Base-by-base conservation (phyloP, 2,888 invertebrate species). In the Caenorhabditis sulstoni region DNA sequence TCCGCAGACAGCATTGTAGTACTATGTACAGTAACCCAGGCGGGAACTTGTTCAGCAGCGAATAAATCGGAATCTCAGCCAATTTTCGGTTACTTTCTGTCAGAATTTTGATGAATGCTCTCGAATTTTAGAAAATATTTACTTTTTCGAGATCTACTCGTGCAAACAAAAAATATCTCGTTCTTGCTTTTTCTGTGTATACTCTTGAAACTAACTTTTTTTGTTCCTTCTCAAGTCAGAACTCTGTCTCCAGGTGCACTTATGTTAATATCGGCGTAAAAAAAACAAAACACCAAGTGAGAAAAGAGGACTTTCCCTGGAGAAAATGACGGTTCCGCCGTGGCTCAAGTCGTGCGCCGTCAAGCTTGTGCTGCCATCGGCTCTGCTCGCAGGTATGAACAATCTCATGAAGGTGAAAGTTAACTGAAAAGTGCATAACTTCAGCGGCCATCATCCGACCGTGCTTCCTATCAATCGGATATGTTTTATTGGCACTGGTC, bases 391-490 rank as follows among this genome's bases (percentile, higher is more conserved):
- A 49, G 85, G 85, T 84, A 35, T 35, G 65, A 29, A 29, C 4
- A 29, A 29, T n/a, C n/a, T n/a, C n/a, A n/a, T n/a, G n/a, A n/a
- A n/a, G n/a, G n/a, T n/a, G n/a, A n/a, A n/a, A n/a, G n/a, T n/a
- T n/a, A n/a, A n/a, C n/a, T n/a, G n/a, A 12, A 37, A 39, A 52
- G 23, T 11, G 1, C 18, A 35, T 14, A 44, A 35, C 37, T 41
- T 61, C 76, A 85, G 87, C 85, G 39, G 87, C 87, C n/a, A 58
- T 87, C 23, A 66, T 90, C n/a, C 79, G 90, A 37, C 90, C 90
- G 9, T 80, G 83, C 47, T 79, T 87, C 29, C 39, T 90, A 23
- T 88, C 88, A n/a, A 76, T 86, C 12, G 75, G 82, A 7, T 90
- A 89, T 58, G 83, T 87, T 12, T 29, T 89, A 1, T 52, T 89